Conservation (phyloP, 30 jellyfish, hydroid and myxozoan species). For the Chrysaora quinquecirrha region DNA sequence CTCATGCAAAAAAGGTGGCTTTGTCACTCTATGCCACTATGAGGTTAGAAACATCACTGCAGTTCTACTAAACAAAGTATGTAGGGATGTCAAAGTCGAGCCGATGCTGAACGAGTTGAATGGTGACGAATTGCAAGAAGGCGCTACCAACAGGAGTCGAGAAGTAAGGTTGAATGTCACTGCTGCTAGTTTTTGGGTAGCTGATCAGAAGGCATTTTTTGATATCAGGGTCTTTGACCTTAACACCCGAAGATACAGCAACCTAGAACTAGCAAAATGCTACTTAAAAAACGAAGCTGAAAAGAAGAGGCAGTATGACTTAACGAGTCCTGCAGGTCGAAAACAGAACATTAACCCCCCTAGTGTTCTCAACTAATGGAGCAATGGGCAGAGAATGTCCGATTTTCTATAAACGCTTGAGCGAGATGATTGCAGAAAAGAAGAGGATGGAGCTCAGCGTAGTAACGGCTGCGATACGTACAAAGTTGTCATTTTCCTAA, state of each 20-base stretch:
- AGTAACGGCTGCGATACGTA: constrained; percentile 6
- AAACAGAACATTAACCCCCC: constrained; percentile 43
- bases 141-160: constrained; percentile 17
- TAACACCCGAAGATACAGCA: constrained; percentile 39
- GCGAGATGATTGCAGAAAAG: constrained; percentile 25
- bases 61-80: constrained; percentile 9
- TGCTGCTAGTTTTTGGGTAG: constrained; percentile 15
- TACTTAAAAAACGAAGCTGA: constrained; percentile 23
- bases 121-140: constrained; percentile 9
- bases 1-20: constrained; percentile 33
- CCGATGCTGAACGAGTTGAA: constrained; percentile 13
- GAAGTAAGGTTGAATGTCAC: constrained; percentile 9
- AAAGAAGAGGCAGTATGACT: not conserved
- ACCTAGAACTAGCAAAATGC: constrained; percentile 27
- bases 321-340: constrained; percentile 48
- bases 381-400: constrained; percentile 41
- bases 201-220: constrained; percentile 27
- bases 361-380: constrained; percentile 32
- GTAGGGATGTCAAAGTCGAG: constrained; percentile 22
- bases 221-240: constrained; percentile 37
- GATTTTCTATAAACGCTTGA: constrained; percentile 34
- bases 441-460: not conserved
- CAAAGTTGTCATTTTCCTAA: constrained; percentile 17
- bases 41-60: constrained; percentile 6
- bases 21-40: constrained; percentile 8